Percentiles rank a stretch among this genome's conserved stretches.
phyloP scores from a whole-genome alignment of 2,113 vertebrate genomes.

The Anoura caudifer region DNA sequence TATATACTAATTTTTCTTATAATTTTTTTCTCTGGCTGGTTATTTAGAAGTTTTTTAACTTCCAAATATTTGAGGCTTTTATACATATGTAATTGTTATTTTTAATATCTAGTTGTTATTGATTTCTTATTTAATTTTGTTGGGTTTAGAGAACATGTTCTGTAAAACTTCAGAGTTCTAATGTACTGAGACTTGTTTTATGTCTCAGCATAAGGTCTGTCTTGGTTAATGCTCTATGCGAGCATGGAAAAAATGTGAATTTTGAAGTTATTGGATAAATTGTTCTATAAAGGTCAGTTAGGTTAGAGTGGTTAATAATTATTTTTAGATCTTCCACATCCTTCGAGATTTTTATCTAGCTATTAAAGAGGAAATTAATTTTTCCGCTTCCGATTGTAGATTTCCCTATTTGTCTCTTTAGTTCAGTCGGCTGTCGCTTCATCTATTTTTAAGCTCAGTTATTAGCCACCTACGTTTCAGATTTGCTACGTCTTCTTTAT shows the following conservation, averaged over 20 bases:
- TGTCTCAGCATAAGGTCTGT: background rate
- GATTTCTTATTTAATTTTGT: background rate
- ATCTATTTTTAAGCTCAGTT: slow-evolving; percentile 32
- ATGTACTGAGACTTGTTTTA: background rate
- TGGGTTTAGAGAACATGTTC: background rate
- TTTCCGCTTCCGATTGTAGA: background rate
- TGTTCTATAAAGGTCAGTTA: background rate
- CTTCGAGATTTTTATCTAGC: background rate
- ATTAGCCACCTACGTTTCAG: background rate
- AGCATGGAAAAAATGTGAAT: background rate
- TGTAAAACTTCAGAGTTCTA: background rate
- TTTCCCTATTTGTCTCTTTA: background rate
- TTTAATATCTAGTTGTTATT: background rate
- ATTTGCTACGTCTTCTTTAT: background rate
- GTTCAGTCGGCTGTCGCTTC: background rate
- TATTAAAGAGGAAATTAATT: slow-evolving; percentile 11
- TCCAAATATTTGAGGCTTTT: background rate
- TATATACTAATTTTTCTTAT: background rate
- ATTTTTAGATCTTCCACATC: background rate
- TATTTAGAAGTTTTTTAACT: background rate
- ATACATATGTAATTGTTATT: background rate
- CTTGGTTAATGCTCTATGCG: background rate
- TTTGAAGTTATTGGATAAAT: background rate
- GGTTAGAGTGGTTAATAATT: background rate
- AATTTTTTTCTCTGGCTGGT: background rate